Base-by-base conservation (phyloP, 2,797 vertebrate species). In the Champsocephalus gunnari region DNA sequence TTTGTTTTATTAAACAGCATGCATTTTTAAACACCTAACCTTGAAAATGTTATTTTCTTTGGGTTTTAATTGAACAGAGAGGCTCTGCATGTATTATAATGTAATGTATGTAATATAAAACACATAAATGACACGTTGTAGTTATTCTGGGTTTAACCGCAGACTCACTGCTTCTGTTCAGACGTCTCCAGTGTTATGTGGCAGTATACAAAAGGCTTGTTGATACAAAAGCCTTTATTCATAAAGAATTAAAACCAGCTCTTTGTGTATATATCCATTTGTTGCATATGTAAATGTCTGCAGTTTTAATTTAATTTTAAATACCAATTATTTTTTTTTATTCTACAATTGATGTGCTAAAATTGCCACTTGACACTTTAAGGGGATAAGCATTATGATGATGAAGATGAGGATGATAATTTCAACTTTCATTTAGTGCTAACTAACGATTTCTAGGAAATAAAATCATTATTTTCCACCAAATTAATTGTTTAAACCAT, bases 201-300 rank as follows among this genome's bases (percentile, higher is more conserved):
- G 59, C 71, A 47, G 60, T 43, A 38, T 49, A 45, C 47, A 19
- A 44, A 44, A 1, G 17, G 16, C 13, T 34, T 41, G 7, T 13
- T 4, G 9, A 3, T 14, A 38, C 13, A 9, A 28, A 28, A 17
- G 74, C 66, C 79, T 82, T 82, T 68, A 72, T 13, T 57, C 68
- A 69, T 65, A 21, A 60, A 70, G 49, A 10, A 53, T 60, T 50
- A 21, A 3, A 71, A 51, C 2, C 48, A 48, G 64, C 49, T 45
- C 63, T 12, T 64, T 60, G 21, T 75, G 62, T 75, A 67, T 41
- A 61, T 13, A 43, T 13, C 14, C 48, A 43, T 82, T 71, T 51
- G 61, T 70, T 59, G 50, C n/a, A 65, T 61, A 64, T 66, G 64
- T 77, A 43, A 56, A 76, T 73, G 59, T 84, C 64, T 79, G 65